Conservation (phyloP, 2,888 invertebrate genomes). For the Trachelus iudaicus region DNA sequence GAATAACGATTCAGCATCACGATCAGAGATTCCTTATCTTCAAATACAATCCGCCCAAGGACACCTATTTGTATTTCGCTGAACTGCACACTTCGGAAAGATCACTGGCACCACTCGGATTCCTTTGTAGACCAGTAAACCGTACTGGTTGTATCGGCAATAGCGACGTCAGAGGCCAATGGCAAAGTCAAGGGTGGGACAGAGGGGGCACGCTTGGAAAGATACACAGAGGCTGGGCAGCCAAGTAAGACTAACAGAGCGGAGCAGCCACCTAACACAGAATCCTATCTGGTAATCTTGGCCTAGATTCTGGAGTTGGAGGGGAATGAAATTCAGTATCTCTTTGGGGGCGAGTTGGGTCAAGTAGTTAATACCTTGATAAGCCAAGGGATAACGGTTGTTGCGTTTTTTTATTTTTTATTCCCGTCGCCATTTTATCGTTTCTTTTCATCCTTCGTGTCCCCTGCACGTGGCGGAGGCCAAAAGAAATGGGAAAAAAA, state of each 20-base stretch:
- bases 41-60: background rate
- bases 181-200: background rate
- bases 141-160: background rate
- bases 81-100: background rate
- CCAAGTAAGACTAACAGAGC: background rate
- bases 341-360: slow-evolving; percentile 25
- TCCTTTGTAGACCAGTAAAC: background rate
- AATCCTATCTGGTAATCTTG: slow-evolving; percentile 37
- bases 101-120: background rate
- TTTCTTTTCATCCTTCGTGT: background rate
- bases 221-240: background rate
- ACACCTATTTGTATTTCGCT: background rate
- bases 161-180: background rate
- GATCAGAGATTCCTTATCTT: background rate
- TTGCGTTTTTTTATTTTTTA: background rate
- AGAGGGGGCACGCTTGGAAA: background rate
- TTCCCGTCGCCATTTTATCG: background rate
- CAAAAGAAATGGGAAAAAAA: background rate
- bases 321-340: slow-evolving; percentile 19
- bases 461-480: background rate
- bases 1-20: background rate
- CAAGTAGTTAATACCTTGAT: slow-evolving; percentile 6
- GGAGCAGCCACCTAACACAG: slow-evolving; percentile 17
- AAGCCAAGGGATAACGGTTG: background rate
- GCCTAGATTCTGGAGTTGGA: slow-evolving; percentile 30